Evolutionary conservation across 2,888 invertebrate genomes (phyloP).

Genomic region (Tribolium freemani): DNA sequence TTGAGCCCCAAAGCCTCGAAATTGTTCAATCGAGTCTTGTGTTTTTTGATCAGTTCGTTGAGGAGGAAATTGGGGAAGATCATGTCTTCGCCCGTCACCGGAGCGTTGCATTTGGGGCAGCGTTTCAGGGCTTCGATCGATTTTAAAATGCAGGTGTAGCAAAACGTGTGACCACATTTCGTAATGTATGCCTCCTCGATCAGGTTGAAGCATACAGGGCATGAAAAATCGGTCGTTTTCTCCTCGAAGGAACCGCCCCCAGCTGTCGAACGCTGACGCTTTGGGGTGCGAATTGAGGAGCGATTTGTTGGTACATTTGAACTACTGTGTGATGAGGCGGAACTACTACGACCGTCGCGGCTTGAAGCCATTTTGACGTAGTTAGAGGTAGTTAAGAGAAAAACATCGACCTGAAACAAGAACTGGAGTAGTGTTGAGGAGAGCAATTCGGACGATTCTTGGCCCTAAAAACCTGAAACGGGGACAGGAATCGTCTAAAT

Average conservation of each 20-base stretch:
- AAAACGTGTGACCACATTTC: conserved; percentile 93
- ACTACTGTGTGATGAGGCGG: conserved; percentile 67
- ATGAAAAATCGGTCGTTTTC: conserved; percentile 77
- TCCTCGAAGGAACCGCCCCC: conserved; percentile 77
- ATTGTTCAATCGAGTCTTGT: conserved; percentile 72
- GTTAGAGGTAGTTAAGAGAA: conserved; percentile 25
- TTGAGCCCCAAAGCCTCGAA: conserved; percentile 66
- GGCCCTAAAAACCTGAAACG: not conserved
- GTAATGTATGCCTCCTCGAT: conserved; percentile 93
- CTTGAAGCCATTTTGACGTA: conserved; percentile 61
- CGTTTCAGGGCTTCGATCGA: conserved; percentile 77
- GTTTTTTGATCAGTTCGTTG: conserved; percentile 84
- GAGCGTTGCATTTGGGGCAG: conserved; percentile 88
- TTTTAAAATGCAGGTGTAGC: conserved; percentile 83
- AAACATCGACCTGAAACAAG: conserved; percentile 72
- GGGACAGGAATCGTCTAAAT: too few relatives aligned
- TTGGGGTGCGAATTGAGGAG: conserved; percentile 68
- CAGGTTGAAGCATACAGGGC: conserved; percentile 91
- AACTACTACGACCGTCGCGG: conserved; percentile 68
- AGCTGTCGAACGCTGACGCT: conserved; percentile 70
- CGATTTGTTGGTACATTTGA: conserved; percentile 65
- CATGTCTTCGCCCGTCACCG: conserved; percentile 77
- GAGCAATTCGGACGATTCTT: not conserved
- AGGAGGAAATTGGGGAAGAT: conserved; percentile 90
- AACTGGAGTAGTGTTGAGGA: not conserved